Percentiles rank a stretch among this genome's conserved stretches.
phyloP scores from a whole-genome alignment of 2,888 invertebrate species.

The Athalia rosae region DNA sequence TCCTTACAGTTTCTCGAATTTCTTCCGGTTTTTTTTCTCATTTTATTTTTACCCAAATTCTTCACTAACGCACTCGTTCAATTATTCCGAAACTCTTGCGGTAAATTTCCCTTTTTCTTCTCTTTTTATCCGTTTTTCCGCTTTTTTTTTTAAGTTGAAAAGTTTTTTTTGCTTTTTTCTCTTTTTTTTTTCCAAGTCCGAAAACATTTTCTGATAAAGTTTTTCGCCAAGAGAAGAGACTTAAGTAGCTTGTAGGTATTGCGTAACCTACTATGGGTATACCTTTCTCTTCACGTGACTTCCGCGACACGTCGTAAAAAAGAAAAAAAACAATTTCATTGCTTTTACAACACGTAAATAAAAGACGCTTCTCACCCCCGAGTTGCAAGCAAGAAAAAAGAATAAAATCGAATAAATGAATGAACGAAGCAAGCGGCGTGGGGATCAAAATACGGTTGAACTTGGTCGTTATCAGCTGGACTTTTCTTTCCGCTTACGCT shows the following conservation, averaged over 20 bases:
- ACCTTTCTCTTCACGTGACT: background rate
- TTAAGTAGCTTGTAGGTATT: background rate
- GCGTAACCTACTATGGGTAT: too few relatives aligned
- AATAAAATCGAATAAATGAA: too few relatives aligned
- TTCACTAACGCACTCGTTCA: background rate
- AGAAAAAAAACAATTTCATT: background rate
- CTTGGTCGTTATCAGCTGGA: background rate
- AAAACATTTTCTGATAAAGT: constrained; percentile 3
- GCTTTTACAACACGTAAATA: constrained; percentile 21
- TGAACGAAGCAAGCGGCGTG: too few relatives aligned
- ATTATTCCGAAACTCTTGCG: constrained; percentile 8
- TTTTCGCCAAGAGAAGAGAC: background rate
- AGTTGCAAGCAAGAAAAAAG: background rate
- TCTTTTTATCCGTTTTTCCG: background rate
- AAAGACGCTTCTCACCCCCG: constrained; percentile 26
- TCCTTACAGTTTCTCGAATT: background rate
- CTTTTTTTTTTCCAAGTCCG: background rate
- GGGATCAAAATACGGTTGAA: too few relatives aligned
- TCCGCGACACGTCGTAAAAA: background rate
- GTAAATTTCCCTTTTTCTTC: background rate
- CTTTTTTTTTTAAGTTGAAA: background rate
- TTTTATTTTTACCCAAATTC: background rate
- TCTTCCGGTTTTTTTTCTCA: background rate
- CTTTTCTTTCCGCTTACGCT: background rate
- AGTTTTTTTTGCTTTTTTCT: background rate